Base-by-base conservation (phyloP, 1,140 invertebrate genomes). In the Zophobas morio region DNA sequence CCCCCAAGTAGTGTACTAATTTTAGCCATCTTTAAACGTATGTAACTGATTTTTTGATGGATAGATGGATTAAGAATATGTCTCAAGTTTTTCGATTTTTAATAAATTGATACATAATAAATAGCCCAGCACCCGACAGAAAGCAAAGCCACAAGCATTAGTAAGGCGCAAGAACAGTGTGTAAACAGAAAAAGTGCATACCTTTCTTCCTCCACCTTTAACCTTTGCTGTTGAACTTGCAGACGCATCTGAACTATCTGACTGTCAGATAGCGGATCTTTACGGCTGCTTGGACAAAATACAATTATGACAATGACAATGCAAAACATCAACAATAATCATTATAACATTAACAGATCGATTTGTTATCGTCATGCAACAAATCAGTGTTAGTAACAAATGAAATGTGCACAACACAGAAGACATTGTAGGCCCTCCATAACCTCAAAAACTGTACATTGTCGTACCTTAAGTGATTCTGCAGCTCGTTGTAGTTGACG, bases 401-500 rank as follows among this genome's bases (percentile, higher is more conserved):
- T 77, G 74, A 77, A 80, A 79, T 80, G 79, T 83, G 81, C 78
- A 81, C 33, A 78, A 75, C 77, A 74, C 35, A 71, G 33, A 5
- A 72, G 47, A 76, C 70, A 73, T 49, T 72, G 46, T 51, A 72
- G 70, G 51, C 46, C 33, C 70, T 53, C 70, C 70, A 72, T 72
- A 72, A 53, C 51, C 49, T 35, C 6, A 37, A 40, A 46, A 40
- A 46, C 53, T 49, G 39, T 40, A 54, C 39, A 33, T 70, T 53
- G 2, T 87, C 88, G 91, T 88, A 93, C 92, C 91, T 93, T 75
- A 94, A 86, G 85, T 94, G 94, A 80, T 93, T 93, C 85, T 95
- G 94, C 83, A 95, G 91, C 87, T 96, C 94, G 85, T 95, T 92
- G 82, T 95, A 95, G 85, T 96, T 96, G 42, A 94, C 93, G 82